phyloP scores from a whole-genome alignment of 2,113 vertebrate genomes.

The Chunga burmeisteri region DNA sequence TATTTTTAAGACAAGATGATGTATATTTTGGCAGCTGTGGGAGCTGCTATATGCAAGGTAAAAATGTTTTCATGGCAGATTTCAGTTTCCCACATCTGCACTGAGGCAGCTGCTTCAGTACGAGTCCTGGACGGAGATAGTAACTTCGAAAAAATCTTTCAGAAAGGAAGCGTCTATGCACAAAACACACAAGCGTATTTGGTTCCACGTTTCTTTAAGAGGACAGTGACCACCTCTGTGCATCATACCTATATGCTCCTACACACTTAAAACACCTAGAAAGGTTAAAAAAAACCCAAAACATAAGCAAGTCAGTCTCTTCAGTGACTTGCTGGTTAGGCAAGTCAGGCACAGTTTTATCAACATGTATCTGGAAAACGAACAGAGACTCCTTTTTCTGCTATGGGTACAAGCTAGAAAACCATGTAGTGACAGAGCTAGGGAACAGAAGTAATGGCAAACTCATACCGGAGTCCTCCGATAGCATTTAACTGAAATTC shows the following conservation, averaged over 20 bases:
- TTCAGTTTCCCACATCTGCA: conserved; percentile 36
- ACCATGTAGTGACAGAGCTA: fast-evolving
- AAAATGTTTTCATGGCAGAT: conserved; percentile 2
- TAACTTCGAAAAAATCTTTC: neutral
- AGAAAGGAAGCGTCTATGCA: neutral
- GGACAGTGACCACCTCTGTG: neutral
- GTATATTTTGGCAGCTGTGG: conserved; percentile 41
- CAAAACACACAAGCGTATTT: fast-evolving
- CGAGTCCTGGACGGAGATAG: neutral
- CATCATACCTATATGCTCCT: neutral
- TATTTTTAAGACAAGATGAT: conserved; percentile 2
- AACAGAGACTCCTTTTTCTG: neutral
- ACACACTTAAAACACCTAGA: neutral
- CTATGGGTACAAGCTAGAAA: neutral
- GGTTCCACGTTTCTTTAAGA: neutral
- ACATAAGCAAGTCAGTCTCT: neutral
- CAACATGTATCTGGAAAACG: neutral
- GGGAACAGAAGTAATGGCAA: neutral
- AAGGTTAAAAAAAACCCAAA: neutral
- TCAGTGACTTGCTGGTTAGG: neutral
- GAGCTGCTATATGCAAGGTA: conserved; percentile 5
- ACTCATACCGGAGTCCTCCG: neutral
- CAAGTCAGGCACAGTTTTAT: neutral
- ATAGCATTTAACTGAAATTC: neutral
- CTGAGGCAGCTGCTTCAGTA: neutral